phyloP scores from a whole-genome alignment of 2,888 invertebrate genomes.

The Celastrina argiolus region DNA sequence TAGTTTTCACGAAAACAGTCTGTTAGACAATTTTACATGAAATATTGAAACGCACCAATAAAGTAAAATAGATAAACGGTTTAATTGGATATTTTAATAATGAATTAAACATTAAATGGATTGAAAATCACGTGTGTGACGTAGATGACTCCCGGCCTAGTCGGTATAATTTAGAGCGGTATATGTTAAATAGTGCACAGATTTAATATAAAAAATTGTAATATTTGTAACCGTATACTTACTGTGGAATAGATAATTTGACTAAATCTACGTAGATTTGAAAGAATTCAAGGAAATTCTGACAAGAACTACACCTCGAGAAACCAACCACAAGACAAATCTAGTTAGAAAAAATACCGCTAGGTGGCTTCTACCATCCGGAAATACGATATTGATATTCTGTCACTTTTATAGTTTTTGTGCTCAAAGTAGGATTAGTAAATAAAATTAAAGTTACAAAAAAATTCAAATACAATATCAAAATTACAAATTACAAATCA shows the following conservation, averaged over 20 bases:
- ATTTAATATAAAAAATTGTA: neutral
- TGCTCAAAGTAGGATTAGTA: neutral
- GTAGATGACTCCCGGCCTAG: conserved; percentile 57
- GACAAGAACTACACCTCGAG: conserved; percentile 52
- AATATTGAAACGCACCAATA: neutral
- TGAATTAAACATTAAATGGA: neutral
- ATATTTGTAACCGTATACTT: conserved; percentile 43
- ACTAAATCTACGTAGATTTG: conserved; percentile 52
- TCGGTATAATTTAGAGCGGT: conserved; percentile 1
- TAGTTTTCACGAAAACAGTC: conserved; percentile 24
- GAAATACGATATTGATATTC: conserved; percentile 55
- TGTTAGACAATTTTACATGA: neutral
- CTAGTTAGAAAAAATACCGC: conserved; percentile 42
- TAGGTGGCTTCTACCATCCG: conserved; percentile 57
- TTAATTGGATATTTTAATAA: neutral
- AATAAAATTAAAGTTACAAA: neutral
- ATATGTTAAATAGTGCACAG: neutral
- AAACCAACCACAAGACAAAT: conserved; percentile 69
- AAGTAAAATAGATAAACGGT: neutral
- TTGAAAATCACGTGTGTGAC: conserved; percentile 48
- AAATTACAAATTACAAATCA: neutral
- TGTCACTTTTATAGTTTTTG: neutral
- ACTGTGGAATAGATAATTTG: conserved; percentile 52
- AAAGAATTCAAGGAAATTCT: conserved; percentile 52
- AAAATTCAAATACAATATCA: neutral